phyloP scores from a whole-genome alignment of 2,888 invertebrate species.

The Meloe dianella region DNA sequence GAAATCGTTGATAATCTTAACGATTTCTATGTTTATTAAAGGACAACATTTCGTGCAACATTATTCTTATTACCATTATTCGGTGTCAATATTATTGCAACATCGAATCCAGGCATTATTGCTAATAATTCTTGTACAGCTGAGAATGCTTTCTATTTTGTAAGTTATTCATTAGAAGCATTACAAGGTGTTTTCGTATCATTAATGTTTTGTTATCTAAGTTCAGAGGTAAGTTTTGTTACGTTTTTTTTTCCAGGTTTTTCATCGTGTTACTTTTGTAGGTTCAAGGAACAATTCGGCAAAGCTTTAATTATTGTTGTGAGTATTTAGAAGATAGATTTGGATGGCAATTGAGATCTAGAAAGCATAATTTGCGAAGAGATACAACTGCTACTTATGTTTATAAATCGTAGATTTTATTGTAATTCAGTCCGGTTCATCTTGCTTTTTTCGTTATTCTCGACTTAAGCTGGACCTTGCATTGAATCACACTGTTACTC shows the following conservation, averaged over 20 bases:
- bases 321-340: conserved; percentile 30
- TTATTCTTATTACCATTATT: conserved; percentile 73
- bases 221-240: conserved; percentile 63
- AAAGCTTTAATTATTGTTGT: conserved; percentile 12
- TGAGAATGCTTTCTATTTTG: conserved; percentile 66
- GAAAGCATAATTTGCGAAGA: conserved; percentile 30
- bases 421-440: no score
- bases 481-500: no score
- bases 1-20: background rate
- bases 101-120: conserved; percentile 64
- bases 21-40: conserved; percentile 41
- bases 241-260: background rate
- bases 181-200: conserved; percentile 70
- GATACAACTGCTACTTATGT: conserved; percentile 44
- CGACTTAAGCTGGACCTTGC: no score
- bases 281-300: conserved; percentile 40
- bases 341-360: conserved; percentile 20
- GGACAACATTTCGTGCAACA: conserved; percentile 69
- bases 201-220: conserved; percentile 70
- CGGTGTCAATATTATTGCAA: conserved; percentile 71
- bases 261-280: conserved; percentile 13
- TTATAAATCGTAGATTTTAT: conserved; percentile 6
- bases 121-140: conserved; percentile 58
- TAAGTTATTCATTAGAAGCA: conserved; percentile 67
- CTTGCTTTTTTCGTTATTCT: background rate